phyloP scores from a whole-genome alignment of 1,140 invertebrate genomes.

The Steinernema khuongi region DNA sequence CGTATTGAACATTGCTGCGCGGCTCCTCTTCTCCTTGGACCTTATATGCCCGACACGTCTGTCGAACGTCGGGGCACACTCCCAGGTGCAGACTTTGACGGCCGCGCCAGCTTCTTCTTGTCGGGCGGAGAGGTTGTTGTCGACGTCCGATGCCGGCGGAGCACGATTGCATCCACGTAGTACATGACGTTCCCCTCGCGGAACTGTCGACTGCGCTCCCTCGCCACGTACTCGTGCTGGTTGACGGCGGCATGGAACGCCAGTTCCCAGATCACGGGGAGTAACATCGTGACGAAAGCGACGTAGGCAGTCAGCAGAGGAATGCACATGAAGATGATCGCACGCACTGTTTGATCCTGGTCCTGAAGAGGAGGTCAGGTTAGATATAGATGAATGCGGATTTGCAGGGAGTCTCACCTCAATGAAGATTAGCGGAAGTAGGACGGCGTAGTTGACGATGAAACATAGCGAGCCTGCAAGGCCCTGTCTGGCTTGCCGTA shows the following conservation, averaged over 20 bases:
- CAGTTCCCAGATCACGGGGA: slow-evolving; percentile 14
- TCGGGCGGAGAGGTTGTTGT: neutral
- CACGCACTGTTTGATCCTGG: neutral
- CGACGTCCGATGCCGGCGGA: neutral
- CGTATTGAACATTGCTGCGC: neutral
- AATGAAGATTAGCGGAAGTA: slow-evolving; percentile 6
- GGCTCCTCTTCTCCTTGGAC: neutral
- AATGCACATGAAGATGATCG: slow-evolving; percentile 19
- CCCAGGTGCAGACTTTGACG: neutral
- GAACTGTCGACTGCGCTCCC: slow-evolving; percentile 14
- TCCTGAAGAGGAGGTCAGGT: neutral
- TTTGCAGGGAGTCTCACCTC: neutral
- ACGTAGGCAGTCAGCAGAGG: slow-evolving; percentile 18
- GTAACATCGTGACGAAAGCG: slow-evolving; percentile 7
- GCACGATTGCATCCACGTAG: slow-evolving; percentile 9
- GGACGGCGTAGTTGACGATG: slow-evolving; percentile 19
- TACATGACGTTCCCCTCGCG: slow-evolving; percentile 13
- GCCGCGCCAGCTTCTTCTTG: neutral
- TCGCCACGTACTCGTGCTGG: neutral
- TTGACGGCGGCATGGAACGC: neutral
- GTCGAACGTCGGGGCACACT: neutral
- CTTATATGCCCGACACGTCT: neutral
- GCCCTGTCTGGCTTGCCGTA: neutral
- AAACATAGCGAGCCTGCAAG: slow-evolving; percentile 18
- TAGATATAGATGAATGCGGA: neutral